Evolutionary conservation across 2,888 invertebrate species (phyloP).

Genomic region (Elysia crispata): DNA sequence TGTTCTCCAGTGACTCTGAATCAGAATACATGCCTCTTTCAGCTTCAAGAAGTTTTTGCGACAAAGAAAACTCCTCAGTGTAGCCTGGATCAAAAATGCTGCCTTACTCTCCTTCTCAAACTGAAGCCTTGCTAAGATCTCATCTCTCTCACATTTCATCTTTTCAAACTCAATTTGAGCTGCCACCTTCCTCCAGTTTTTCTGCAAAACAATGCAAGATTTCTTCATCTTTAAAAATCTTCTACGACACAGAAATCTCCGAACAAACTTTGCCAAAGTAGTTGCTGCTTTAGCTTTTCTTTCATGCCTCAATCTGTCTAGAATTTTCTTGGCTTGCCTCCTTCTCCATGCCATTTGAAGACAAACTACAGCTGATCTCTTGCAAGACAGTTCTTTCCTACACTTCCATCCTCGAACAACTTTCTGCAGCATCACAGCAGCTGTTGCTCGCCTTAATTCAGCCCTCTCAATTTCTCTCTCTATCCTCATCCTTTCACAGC

Average conservation of each 20-base stretch:
- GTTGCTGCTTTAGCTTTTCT: conserved; percentile 33
- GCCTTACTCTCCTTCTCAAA: not conserved
- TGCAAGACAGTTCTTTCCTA: conserved; percentile 47
- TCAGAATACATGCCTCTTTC: conserved; percentile 40
- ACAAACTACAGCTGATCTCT: conserved; percentile 48
- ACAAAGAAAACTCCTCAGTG: not conserved
- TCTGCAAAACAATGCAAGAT: conserved; percentile 33
- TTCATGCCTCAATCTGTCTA: not conserved
- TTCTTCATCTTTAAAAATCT: conserved; percentile 10
- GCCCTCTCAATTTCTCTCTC: conserved; percentile 18
- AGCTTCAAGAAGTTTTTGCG: conserved; percentile 39
- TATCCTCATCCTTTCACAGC: not conserved
- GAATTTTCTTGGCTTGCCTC: not conserved
- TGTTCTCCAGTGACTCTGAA: conserved; percentile 56
- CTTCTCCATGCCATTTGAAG: conserved; percentile 56
- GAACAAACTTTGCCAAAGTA: conserved; percentile 39
- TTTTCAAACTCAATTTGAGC: not conserved
- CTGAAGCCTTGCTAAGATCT: not conserved
- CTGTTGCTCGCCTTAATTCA: conserved; percentile 42
- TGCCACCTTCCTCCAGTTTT: conserved; percentile 19
- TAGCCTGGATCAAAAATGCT: not conserved
- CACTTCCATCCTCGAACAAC: conserved; percentile 24
- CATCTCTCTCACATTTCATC: conserved; percentile 21
- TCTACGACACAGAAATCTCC: not conserved
- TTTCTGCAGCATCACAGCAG: conserved; percentile 52